Conservation (phyloP, 2,113 vertebrate genomes). For the Antechinus stuartii region DNA sequence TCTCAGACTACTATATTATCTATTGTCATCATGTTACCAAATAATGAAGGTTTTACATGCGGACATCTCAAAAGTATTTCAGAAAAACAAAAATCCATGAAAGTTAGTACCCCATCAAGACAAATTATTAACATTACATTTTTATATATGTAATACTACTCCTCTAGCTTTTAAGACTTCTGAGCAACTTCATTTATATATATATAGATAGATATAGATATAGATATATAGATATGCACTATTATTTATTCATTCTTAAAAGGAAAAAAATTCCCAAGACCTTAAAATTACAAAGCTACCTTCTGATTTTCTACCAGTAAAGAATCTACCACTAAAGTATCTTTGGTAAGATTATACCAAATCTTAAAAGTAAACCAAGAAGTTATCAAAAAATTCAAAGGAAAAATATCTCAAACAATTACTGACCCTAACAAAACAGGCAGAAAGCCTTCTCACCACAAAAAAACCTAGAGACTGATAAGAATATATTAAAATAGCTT, state of each 20-base stretch:
- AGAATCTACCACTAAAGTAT: no score
- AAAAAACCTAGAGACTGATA: slow-evolving; percentile 75
- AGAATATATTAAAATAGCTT: slow-evolving; percentile 58
- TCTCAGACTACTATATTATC: not conserved
- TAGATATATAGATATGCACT: not conserved
- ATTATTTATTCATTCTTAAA: slow-evolving; percentile 69
- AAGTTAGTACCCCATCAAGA: not conserved
- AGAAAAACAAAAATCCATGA: slow-evolving; percentile 75
- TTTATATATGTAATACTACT: not conserved
- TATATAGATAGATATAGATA: no score
- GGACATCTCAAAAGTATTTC: slow-evolving; percentile 72
- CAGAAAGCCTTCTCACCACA: not conserved
- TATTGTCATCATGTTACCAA: not conserved
- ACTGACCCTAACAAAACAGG: slow-evolving; percentile 52
- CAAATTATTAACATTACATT: not conserved
- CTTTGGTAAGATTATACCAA: not conserved
- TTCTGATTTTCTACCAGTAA: slow-evolving; percentile 1
- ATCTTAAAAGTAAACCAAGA: slow-evolving; percentile 11
- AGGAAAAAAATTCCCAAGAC: slow-evolving; percentile 65
- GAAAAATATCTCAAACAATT: not conserved
- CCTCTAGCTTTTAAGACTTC: not conserved
- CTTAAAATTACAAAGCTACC: slow-evolving; percentile 39
- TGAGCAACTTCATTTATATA: not conserved
- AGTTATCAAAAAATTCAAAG: not conserved
- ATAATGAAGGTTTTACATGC: not conserved